Evolutionary conservation across 2,888 invertebrate species (phyloP).

Genomic region (Megastigmus dorsalis): DNA sequence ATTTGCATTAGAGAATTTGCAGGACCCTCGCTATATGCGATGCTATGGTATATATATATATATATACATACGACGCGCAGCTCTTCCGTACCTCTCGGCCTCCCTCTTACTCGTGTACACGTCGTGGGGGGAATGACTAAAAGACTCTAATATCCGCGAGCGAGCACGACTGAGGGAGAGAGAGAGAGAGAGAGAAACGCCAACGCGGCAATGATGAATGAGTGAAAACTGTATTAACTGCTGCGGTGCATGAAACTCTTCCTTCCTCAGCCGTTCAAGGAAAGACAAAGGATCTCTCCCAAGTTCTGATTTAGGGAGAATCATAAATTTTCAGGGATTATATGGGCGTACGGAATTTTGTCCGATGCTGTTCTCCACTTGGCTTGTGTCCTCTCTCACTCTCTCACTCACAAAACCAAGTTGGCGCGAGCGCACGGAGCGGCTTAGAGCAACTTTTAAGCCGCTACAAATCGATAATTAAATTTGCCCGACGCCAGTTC

Average conservation of each 20-base stretch:
- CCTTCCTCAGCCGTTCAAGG: conserved; percentile 6
- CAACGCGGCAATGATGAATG: conserved; percentile 36
- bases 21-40: not conserved
- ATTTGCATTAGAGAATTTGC: conserved; percentile 33
- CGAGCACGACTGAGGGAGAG: not conserved
- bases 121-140: not conserved
- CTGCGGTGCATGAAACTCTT: conserved; percentile 41
- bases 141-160: not conserved
- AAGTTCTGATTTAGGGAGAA: conserved; percentile 51
- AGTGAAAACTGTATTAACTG: conserved; percentile 51
- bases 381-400: not conserved
- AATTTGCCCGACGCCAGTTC: no score
- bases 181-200: not conserved
- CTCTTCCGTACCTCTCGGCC: not conserved
- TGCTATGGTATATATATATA: no score
- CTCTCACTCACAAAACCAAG: no score
- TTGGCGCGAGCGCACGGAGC: no score
- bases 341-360: conserved; percentile 22
- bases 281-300: conserved; percentile 48
- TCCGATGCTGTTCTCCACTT: conserved; percentile 15
- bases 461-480: conserved; percentile 44
- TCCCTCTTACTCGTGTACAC: not conserved
- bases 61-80: no score
- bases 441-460: conserved; percentile 31
- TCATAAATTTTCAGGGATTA: conserved; percentile 52